Evolutionary conservation across 2,113 vertebrate species (phyloP).

Genomic region (Phalacrocorax pelagicus): DNA sequence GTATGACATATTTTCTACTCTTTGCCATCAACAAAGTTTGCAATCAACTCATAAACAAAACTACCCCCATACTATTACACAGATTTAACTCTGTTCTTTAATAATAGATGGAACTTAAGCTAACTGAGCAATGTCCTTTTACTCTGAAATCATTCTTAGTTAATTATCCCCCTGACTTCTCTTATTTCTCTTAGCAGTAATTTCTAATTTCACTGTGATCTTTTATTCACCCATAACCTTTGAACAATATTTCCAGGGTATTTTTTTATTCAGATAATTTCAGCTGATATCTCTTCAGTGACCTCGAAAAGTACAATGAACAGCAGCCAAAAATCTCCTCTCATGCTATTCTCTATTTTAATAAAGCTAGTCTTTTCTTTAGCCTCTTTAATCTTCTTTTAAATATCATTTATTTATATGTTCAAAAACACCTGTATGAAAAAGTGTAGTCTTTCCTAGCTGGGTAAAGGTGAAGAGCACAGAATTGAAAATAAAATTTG

Average conservation of each 20-base stretch:
- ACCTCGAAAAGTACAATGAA: not conserved
- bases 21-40: not conserved
- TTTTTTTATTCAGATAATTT: slow-evolving; percentile 15
- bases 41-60: not conserved
- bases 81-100: not conserved
- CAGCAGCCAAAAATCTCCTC: not conserved
- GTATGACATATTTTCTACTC: not conserved
- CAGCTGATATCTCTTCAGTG: not conserved
- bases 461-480: not conserved
- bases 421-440: not conserved
- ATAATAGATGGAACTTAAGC: not conserved
- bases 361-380: not conserved
- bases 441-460: not conserved
- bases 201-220: slow-evolving; percentile 42
- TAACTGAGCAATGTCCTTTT: slow-evolving; percentile 23
- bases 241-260: slow-evolving; percentile 8
- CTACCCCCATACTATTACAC: not conserved
- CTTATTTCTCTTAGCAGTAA: slow-evolving; percentile 23
- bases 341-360: not conserved
- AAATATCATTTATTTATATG: not conserved
- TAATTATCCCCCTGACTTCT: slow-evolving; percentile 39
- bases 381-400: not conserved
- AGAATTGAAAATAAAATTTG: not conserved
- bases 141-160: not conserved
- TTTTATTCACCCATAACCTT: slow-evolving; percentile 25